Evolutionary conservation across 2,797 vertebrate species (phyloP), one percentile per base, ranked within the genome.

Genomic region (Hoplostethus atlanticus): DNA sequence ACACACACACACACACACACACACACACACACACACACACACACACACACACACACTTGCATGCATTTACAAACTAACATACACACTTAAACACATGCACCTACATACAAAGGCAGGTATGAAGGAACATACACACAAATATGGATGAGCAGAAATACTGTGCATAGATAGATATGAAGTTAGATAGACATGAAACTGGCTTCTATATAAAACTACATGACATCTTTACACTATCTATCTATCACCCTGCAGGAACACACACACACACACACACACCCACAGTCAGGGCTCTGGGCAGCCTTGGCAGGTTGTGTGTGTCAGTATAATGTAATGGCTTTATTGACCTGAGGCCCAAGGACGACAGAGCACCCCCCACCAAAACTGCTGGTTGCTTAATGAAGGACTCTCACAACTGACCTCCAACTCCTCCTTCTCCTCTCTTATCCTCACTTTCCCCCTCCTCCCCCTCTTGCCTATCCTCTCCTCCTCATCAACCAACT

Each of bases 271-370:
- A n/a, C 63, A 53, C 50, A 42, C 51, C 34, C 30, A 38, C 34
- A 13, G 48, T 58, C 57, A 61, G 55, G 47, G 66, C n/a, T 52
- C 38, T 44, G 25, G 67, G 55, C 66, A 61, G 73, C 72, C 47
- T 66, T 58, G 71, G 63, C 53, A 36, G 55, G 0, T 40, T 34
- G 61, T 40, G 54, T 73, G 68, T 68, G 67, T 72, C 44, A 68
- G 55, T 71, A 38, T 81, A 81, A 82, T 73, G 60, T 85, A 86
- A 89, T 91, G 79, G 71, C 62, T 90, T 83, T 84, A 86, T 88
- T 87, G 87, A 88, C 91, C 86, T 48, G 64, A 82, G 76, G 73
- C 74, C 55, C 83, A 88, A 84, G 87, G 90, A 90, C 79, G 74
- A 28, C 34, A 0, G 59, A 77, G 61, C 66, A 4, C 68, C 71